Percentiles rank a stretch among this genome's conserved stretches.
Evolutionary conservation across 1,140 invertebrate genomes (phyloP).

Genomic region (Drosophila parvula): DNA sequence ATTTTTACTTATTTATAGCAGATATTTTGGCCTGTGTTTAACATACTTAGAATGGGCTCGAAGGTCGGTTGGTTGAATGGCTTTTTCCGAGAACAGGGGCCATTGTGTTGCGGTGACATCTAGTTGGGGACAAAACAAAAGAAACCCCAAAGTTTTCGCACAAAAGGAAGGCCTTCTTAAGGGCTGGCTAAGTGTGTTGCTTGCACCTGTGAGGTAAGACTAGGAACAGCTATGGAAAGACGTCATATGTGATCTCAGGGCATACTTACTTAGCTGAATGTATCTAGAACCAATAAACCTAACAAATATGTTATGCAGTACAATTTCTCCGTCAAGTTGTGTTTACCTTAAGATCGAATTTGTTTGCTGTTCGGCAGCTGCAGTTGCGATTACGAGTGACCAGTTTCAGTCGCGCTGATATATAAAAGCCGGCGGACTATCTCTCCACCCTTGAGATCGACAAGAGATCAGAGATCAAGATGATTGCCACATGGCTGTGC

Average conservation of each 20-base stretch:
- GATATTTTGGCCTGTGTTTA: background rate
- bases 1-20: constrained; percentile 6
- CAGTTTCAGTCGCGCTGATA: background rate
- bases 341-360: background rate
- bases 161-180: background rate
- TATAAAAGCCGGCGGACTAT: constrained; percentile 10
- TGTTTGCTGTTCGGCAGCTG: constrained; percentile 19
- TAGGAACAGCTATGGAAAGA: background rate
- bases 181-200: background rate
- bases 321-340: background rate
- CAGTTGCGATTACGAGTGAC: background rate
- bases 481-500: constrained; percentile 41
- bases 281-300: background rate
- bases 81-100: background rate
- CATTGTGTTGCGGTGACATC: background rate
- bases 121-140: background rate
- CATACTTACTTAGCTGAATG: background rate
- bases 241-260: background rate
- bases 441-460: background rate
- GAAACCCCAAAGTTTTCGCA: too few species aligned
- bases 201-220: background rate
- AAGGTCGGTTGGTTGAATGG: background rate
- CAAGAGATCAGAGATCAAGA: constrained; percentile 9
- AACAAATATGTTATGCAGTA: background rate
- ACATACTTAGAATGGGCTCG: background rate